Evolutionary conservation across 1,140 invertebrate genomes (phyloP).

Genomic region (Euwallacea similis): DNA sequence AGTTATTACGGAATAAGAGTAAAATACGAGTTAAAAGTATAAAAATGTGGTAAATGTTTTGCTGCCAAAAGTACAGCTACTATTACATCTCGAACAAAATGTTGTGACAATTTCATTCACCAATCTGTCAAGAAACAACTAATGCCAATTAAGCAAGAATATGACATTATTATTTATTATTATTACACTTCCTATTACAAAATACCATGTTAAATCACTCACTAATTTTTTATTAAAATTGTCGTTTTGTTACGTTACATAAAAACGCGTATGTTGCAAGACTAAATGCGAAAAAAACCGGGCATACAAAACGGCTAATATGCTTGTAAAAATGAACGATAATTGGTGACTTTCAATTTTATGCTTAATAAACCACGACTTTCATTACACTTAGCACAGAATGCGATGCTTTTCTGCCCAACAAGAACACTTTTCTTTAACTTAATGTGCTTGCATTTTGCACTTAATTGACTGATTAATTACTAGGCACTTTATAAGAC

Average conservation of each 20-base stretch:
- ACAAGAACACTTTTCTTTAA: slow-evolving; percentile 17
- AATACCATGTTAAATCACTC: not conserved
- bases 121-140: no score
- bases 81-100: no score
- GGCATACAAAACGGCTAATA: not conserved
- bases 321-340: no score
- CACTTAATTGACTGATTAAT: slow-evolving; percentile 8
- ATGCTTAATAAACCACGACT: slow-evolving; percentile 5
- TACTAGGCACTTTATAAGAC: no score
- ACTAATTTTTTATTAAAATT: not conserved
- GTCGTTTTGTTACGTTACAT: not conserved
- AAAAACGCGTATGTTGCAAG: not conserved
- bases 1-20: no score
- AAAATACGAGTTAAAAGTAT: no score
- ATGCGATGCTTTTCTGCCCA: slow-evolving; percentile 2
- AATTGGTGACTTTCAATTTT: not conserved
- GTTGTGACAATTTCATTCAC: no score
- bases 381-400: not conserved
- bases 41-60: no score
- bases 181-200: not conserved
- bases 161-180: not conserved
- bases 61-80: no score
- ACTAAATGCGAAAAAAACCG: not conserved
- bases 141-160: no score
- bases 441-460: not conserved